phyloP scores from a whole-genome alignment of 2,797 vertebrate species.

The Phoxinus dragarum region DNA sequence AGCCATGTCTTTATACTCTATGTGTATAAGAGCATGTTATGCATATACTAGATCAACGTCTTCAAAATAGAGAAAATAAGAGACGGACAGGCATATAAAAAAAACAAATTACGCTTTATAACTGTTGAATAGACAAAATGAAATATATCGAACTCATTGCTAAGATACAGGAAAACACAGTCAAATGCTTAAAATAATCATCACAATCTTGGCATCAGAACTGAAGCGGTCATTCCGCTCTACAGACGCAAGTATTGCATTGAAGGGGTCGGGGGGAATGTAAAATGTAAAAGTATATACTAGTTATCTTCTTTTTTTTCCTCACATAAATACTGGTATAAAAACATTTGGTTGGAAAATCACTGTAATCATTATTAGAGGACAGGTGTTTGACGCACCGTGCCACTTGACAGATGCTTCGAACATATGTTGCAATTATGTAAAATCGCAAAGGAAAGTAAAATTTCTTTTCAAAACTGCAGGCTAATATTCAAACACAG shows the following conservation, averaged over 20 bases:
- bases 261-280: background rate
- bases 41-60: background rate
- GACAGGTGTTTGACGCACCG: conserved; percentile 9
- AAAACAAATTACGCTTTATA: conserved; percentile 48
- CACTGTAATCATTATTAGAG: conserved; percentile 52
- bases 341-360: conserved; percentile 50
- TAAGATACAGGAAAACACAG: conserved; percentile 50
- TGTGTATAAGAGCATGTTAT: background rate
- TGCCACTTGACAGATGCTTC: conserved; percentile 44
- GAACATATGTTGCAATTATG: conserved; percentile 49
- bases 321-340: conserved; percentile 51
- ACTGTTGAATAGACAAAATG: conserved; percentile 50
- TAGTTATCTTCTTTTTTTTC: conserved; percentile 26
- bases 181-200: conserved; percentile 44
- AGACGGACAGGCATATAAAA: conserved; percentile 10
- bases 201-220: conserved; percentile 32
- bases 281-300: conserved; percentile 45
- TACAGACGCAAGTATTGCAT: conserved; percentile 27
- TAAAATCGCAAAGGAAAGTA: conserved; percentile 52
- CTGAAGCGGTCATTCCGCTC: background rate
- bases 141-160: conserved; percentile 41
- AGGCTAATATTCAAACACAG: conserved; percentile 61
- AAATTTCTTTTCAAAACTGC: conserved; percentile 51
- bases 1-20: background rate
- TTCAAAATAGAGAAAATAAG: conserved; percentile 15